Percentiles rank a stretch among this genome's conserved stretches.
phyloP scores from a whole-genome alignment of 1,140 invertebrate species.

The Ganaspis sp. region DNA sequence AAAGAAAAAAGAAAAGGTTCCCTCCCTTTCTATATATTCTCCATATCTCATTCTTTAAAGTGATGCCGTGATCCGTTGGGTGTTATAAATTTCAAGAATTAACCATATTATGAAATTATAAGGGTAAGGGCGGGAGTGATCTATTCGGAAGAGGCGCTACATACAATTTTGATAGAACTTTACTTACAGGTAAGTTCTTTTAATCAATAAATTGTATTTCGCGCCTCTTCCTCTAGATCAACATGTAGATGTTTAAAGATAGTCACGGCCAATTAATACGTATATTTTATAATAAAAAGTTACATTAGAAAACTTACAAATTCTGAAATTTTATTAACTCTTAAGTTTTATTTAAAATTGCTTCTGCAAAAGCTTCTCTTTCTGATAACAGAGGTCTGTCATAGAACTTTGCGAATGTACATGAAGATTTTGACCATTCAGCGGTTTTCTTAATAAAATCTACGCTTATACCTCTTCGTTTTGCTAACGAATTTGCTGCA shows the following conservation, averaged over 20 bases:
- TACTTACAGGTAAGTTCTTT: constrained; percentile 12
- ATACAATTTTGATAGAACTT: constrained; percentile 1
- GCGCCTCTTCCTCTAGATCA: constrained; percentile 8
- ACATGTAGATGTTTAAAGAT: not conserved
- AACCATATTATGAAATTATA: not conserved
- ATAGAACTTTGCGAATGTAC: not conserved
- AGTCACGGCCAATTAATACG: not conserved
- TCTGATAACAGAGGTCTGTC: not conserved
- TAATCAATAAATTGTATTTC: not conserved
- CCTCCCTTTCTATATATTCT: not conserved
- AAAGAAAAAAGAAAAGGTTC: not conserved
- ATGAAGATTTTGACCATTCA: not conserved
- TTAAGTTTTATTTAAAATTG: not conserved
- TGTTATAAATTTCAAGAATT: not conserved
- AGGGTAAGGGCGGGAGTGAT: not conserved
- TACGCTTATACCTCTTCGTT: not conserved
- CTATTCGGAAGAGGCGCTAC: constrained; percentile 3
- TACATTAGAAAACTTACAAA: not conserved
- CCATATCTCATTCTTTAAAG: not conserved
- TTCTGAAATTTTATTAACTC: not conserved
- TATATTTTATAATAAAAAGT: not conserved
- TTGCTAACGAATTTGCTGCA: not conserved
- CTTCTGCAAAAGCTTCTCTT: not conserved
- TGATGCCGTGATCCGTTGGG: not conserved
- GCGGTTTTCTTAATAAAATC: not conserved